These are phyloP conservation scores for Empidonax alnorum DNA, from an alignment of 2,113 vertebrate genomes.

Conservation along the genomic window DNA sequence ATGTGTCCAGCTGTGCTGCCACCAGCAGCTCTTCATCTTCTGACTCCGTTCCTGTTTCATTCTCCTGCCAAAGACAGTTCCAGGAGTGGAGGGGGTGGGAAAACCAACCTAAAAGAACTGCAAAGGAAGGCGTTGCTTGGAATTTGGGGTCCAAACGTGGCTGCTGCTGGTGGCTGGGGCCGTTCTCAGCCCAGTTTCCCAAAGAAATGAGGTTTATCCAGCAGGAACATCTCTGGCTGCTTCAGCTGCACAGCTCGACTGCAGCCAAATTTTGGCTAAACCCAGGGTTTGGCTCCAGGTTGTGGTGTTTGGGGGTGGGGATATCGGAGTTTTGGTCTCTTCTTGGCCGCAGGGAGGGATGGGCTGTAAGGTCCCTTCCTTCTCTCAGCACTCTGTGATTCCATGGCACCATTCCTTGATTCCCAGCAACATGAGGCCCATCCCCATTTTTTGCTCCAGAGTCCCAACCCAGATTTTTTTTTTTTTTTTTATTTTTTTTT, in stretches of 20 bases:
- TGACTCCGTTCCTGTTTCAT: not conserved
- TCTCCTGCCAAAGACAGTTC: conserved; percentile 4
- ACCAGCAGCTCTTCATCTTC: not conserved
- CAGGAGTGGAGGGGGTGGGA: not conserved
- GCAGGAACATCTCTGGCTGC: not conserved
- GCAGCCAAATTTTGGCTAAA: not conserved
- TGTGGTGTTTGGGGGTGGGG: not conserved
- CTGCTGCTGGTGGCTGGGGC: not conserved
- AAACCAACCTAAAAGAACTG: not conserved
- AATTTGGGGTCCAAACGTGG: conserved; percentile 15
- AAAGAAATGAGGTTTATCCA: not conserved
- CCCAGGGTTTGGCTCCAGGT: not conserved
- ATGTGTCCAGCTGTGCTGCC: conserved; percentile 20
- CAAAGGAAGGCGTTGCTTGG: conserved; percentile 13
- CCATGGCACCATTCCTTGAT: not conserved
- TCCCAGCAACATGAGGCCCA: fast-evolving
- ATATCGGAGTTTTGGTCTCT: fast-evolving
- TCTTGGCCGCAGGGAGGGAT: not conserved
- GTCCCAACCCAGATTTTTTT: not conserved
- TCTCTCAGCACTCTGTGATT: not conserved
- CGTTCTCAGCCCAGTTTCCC: not conserved
- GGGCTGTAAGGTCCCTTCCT: too few relatives aligned
- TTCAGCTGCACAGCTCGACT: not conserved
- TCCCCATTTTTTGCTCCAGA: not conserved
- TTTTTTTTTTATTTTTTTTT: not conserved